Conservation (phyloP, 2,888 invertebrate species). For the Galeruca laticollis region DNA sequence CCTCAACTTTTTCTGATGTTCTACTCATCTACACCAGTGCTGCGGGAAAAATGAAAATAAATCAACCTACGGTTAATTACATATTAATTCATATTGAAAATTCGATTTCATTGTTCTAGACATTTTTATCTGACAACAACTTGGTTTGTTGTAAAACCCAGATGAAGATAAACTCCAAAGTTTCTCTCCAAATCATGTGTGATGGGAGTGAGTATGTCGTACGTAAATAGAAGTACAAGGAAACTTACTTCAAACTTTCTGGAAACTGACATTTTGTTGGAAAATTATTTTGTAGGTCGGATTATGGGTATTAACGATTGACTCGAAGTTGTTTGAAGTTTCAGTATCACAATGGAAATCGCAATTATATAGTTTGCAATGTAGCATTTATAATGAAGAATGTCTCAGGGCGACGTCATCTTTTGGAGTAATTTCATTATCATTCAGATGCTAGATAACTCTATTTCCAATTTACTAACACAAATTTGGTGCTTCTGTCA, state of each 20-base stretch:
- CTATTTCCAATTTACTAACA: conserved; percentile 11
- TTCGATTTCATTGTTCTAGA: not conserved
- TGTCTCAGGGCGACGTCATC: conserved; percentile 26
- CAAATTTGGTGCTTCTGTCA: not conserved
- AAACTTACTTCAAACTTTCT: conserved; percentile 37
- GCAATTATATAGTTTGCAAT: conserved; percentile 34
- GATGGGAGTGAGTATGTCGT: conserved; percentile 34
- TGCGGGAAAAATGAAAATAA: not conserved
- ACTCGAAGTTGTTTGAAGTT: conserved; percentile 33
- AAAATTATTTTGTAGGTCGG: conserved; percentile 39
- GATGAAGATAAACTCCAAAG: conserved; percentile 33
- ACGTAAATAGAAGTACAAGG: conserved; percentile 38
- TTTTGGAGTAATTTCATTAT: conserved; percentile 21
- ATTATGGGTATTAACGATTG: conserved; percentile 39
- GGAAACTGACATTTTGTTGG: conserved; percentile 34
- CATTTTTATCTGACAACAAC: conserved; percentile 27
- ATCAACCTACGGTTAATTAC: not conserved
- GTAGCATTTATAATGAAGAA: conserved; percentile 32
- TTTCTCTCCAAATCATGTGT: conserved; percentile 36
- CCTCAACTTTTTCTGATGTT: not conserved
- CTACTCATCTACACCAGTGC: not conserved
- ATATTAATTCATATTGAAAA: not conserved
- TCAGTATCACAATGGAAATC: conserved; percentile 34
- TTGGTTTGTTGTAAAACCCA: conserved; percentile 33
- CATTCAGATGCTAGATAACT: conserved; percentile 17